These are phyloP conservation scores for Callopanchax toddi DNA, from an alignment of 2,113 vertebrate genomes.

Conservation along the genomic window DNA sequence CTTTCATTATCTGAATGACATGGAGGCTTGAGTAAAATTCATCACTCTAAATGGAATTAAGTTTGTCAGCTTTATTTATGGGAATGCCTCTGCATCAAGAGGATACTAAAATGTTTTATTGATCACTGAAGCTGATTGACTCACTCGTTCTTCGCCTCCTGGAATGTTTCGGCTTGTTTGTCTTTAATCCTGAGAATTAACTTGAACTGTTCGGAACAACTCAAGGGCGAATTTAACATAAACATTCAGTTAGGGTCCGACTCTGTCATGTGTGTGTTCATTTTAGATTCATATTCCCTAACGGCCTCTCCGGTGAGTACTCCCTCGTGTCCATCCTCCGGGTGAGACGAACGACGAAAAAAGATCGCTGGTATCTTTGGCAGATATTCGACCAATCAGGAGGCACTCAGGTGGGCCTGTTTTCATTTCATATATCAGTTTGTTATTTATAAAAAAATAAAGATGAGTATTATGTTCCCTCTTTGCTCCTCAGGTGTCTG, in stretches of 20 bases:
- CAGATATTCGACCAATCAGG: slow-evolving; percentile 89
- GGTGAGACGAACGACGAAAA: slow-evolving; percentile 89
- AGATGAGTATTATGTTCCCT: too few species aligned
- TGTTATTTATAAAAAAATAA: background rate
- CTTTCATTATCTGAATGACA: slow-evolving; percentile 68
- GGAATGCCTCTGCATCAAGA: slow-evolving; percentile 31
- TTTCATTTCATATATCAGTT: background rate
- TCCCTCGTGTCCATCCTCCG: slow-evolving; percentile 86
- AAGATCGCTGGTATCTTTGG: slow-evolving; percentile 94
- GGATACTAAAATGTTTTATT: slow-evolving; percentile 62
- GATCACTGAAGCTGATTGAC: slow-evolving; percentile 55
- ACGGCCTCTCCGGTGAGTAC: slow-evolving; percentile 88
- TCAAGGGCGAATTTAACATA: too few species aligned
- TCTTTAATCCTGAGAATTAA: slow-evolving; percentile 21
- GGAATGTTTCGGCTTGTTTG: slow-evolving; percentile 16
- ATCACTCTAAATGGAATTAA: slow-evolving; percentile 66
- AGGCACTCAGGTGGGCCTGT: slow-evolving; percentile 83
- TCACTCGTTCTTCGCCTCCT: slow-evolving; percentile 36
- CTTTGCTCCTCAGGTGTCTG: slow-evolving; percentile 80
- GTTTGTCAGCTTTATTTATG: slow-evolving; percentile 67
- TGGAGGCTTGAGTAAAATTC: slow-evolving; percentile 50
- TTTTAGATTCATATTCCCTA: slow-evolving; percentile 87
- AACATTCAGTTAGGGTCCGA: slow-evolving; percentile 2
- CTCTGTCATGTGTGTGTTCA: slow-evolving; percentile 28
- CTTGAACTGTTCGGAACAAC: background rate